These are phyloP conservation scores for Henricia sp. DNA, from an alignment of 53 echinoderm and acorn worm genomes.

Conservation along the genomic window DNA sequence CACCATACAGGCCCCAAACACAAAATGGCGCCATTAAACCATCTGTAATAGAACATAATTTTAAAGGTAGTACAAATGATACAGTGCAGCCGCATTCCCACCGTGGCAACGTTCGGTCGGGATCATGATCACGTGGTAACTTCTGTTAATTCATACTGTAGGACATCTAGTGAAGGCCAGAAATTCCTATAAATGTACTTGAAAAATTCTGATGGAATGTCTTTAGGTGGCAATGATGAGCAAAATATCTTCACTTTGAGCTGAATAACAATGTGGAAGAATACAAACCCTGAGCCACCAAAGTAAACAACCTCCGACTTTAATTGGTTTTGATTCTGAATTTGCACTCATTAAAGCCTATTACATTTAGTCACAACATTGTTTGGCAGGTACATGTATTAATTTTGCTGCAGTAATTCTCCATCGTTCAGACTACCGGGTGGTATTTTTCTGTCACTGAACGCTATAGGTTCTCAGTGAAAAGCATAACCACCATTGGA, in stretches of 20 bases:
- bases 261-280: slow-evolving; percentile 26
- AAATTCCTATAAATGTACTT: no score
- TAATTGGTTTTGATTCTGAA: not conserved
- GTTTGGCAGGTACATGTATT: not conserved
- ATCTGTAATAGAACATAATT: not conserved
- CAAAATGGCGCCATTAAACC: no score
- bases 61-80: no score
- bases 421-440: not conserved
- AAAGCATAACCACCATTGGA: no score
- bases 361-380: not conserved
- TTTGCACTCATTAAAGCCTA: not conserved
- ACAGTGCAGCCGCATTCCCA: no score
- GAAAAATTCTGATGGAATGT: not conserved
- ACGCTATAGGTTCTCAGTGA: no score
- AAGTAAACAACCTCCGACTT: not conserved
- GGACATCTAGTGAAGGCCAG: no score
- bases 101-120: not conserved
- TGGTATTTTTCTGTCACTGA: not conserved
- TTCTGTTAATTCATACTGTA: not conserved
- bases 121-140: not conserved
- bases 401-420: not conserved
- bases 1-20: no score
- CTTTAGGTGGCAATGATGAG: slow-evolving; percentile 29
- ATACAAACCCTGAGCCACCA: not conserved
- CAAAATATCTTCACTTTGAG: slow-evolving; percentile 40